These are phyloP conservation scores for Acrocephalus kingi DNA, from an alignment of 2,113 vertebrate genomes.

Conservation along the genomic window DNA sequence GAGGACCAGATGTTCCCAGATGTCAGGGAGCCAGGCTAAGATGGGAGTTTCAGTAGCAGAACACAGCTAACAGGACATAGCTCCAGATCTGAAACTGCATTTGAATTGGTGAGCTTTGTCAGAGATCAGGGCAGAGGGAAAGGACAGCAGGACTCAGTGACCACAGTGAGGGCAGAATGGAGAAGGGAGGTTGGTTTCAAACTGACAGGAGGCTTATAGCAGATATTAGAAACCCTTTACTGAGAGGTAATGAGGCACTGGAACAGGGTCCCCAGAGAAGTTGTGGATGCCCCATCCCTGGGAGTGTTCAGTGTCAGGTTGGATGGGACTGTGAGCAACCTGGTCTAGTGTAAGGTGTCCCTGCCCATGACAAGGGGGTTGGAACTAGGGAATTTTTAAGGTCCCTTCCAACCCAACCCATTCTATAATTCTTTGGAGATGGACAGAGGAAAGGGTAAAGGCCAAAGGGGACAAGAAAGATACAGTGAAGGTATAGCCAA, in stretches of 20 bases:
- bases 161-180: neutral
- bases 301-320: neutral
- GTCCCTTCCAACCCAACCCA: neutral
- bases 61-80: neutral
- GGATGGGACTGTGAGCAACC: neutral
- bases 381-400: neutral
- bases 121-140: neutral
- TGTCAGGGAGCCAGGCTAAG: neutral
- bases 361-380: accelerated
- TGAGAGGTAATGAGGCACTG: neutral
- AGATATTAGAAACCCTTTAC: neutral
- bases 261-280: neutral
- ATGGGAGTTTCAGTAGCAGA: neutral
- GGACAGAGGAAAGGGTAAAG: neutral
- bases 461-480: neutral
- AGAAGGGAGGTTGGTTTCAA: neutral
- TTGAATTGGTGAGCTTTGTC: neutral
- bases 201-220: neutral
- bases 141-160: neutral
- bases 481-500: neutral
- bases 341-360: neutral
- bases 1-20: neutral
- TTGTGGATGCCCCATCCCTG: neutral
- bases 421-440: neutral
- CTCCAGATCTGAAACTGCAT: neutral